phyloP scores from a whole-genome alignment of 92 coral and sea anemone species.

The Nematostella vectensis region DNA sequence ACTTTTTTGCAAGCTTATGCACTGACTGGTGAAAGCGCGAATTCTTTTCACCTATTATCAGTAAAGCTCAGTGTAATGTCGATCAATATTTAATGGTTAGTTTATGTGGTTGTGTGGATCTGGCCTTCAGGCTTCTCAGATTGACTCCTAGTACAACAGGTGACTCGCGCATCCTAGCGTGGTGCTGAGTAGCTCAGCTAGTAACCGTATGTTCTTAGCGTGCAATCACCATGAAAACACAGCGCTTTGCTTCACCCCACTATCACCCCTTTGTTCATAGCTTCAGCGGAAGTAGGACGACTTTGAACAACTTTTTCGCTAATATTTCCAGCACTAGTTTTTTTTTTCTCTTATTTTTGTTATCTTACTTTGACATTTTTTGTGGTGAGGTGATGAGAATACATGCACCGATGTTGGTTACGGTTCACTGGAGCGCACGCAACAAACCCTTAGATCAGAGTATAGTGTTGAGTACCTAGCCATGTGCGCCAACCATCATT shows the following conservation, averaged over 20 bases:
- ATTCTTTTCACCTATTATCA: constrained; percentile 84
- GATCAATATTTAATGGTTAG: constrained; percentile 72
- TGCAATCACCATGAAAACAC: too few species aligned
- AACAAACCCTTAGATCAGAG: neutral
- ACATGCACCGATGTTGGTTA: neutral
- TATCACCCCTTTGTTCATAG: too few species aligned
- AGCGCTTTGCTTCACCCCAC: too few species aligned
- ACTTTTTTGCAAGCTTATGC: too few species aligned
- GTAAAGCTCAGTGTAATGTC: constrained; percentile 41
- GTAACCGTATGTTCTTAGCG: constrained; percentile 27
- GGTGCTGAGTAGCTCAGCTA: constrained; percentile 10
- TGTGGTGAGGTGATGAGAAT: neutral
- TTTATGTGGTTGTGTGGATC: constrained; percentile 22
- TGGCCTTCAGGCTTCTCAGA: constrained; percentile 5
- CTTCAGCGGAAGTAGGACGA: too few species aligned
- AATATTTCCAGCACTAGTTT: too few species aligned
- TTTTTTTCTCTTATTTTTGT: neutral
- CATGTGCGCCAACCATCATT: neutral
- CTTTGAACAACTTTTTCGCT: too few species aligned
- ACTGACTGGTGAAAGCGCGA: constrained; percentile 11
- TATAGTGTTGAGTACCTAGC: neutral
- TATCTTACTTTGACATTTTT: neutral
- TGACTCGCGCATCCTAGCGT: constrained; percentile 41
- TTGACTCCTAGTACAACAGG: constrained; percentile 78
- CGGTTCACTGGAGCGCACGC: neutral